Base-by-base conservation (phyloP, 2,888 invertebrate species). In the Sericinus montela region DNA sequence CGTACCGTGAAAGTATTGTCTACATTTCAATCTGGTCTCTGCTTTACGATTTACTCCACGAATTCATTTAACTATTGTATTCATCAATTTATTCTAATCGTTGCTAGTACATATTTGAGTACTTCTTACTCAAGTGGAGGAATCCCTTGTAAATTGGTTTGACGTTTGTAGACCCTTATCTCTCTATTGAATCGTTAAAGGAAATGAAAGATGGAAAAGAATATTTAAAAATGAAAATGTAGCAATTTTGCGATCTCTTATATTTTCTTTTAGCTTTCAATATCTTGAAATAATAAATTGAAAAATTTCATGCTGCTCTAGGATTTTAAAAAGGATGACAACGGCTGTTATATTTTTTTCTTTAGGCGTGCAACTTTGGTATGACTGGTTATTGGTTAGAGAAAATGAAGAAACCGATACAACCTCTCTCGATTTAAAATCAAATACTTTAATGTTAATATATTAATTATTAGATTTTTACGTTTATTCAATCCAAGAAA, bases 1-100 rank as follows among this genome's bases (percentile, higher is more conserved):
- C 53, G 57, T 65, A 61, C 63, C 65, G 66, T 68, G 64, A 68
- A 73, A 69, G 74, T 74, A 80, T 82, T 82, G 83, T 83, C 75
- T 80, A 71, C 65, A 58, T 62, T 74, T 67, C 72, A 74, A 79
- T 78, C 77, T 67, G 73, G 19, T 42, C 23, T 64, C 57, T 60
- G 34, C 56, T 54, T 66, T 64, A 70, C 62, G 63, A 66, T 61
- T 65, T 63, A 59, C 60, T 60, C 56, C 49, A 37, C 58, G 56
- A 53, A 54, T 58, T 56, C 45, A 44, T 48, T 52, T 54, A 60
- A 65, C 67, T 65, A 72, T 70, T 70, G 66, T 70, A 60, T 62
- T 61, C 25, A 32, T 32, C 11, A 50, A 54, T 58, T 64, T 71
- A 65, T 65, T 63, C 34, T 39, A 44, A 39, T 43, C 43, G 32